These are phyloP conservation scores for Drosophila lini DNA, from an alignment of 1,140 invertebrate genomes.

Conservation along the genomic window DNA sequence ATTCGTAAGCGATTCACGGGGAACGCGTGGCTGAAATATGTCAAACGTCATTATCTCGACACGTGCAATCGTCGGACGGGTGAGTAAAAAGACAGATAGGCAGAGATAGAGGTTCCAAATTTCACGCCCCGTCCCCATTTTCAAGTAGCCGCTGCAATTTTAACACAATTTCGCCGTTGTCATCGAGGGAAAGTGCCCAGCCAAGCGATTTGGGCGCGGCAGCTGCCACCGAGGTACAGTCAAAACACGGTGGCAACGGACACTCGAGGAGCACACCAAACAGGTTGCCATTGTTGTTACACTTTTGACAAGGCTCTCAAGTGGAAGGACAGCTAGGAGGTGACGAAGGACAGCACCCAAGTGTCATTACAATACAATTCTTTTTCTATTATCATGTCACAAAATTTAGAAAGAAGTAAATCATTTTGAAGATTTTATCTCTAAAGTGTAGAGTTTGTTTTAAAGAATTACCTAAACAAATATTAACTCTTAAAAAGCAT, in stretches of 20 bases:
- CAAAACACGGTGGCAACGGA: conserved; percentile 12
- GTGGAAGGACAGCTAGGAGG: background rate
- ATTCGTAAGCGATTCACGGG: conserved; percentile 63
- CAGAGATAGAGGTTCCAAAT: conserved; percentile 20
- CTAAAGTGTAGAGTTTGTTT: too few species aligned
- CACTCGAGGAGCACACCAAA: background rate
- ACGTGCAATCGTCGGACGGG: conserved; percentile 25
- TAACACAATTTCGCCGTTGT: conserved; percentile 22
- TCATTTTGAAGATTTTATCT: too few species aligned
- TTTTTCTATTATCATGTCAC: background rate
- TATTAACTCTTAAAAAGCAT: too few species aligned
- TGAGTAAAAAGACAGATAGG: conserved; percentile 14
- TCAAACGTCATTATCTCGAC: conserved; percentile 74
- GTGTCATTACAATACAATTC: background rate
- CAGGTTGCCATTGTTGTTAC: background rate
- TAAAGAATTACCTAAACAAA: too few species aligned
- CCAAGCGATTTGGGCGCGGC: conserved; percentile 15
- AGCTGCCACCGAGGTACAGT: conserved; percentile 43
- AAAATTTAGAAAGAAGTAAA: background rate
- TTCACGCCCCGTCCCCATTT: conserved; percentile 45
- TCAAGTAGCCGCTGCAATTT: conserved; percentile 49
- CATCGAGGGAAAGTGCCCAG: conserved; percentile 39
- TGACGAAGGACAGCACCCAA: background rate
- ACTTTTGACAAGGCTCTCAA: background rate
- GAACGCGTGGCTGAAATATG: conserved; percentile 56